Evolutionary conservation across 2,113 vertebrate genomes (phyloP), one percentile per base, ranked within the genome.

Genomic region (Elanoides forficatus): DNA sequence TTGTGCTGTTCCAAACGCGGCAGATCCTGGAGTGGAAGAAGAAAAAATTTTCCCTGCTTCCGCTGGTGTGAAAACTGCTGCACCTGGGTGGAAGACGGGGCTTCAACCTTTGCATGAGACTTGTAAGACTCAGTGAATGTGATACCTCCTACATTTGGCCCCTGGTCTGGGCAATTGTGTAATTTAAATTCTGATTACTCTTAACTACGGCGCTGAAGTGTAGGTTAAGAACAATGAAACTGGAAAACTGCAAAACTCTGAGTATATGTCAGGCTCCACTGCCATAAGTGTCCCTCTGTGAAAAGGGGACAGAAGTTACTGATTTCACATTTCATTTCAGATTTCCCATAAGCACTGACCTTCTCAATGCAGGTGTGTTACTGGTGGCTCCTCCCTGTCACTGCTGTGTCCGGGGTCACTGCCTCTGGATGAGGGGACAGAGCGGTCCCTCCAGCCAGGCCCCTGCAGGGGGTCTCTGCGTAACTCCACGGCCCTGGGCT

Each of bases 301-400:
- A 53, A 65, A 80, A 68, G 15, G 14, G 36, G 82, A 19, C 50
- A 62, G 76, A 11, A 21, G 22, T 19, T 19, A 32, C 26, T 47
- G 56, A 20, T 52, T 65, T 40, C 66, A 25, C n/a, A 7, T 43
- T 73, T 38, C 0, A n/a, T 38, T 63, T 81, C 38, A 42, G 73
- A 38, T 40, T 47, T 47, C 30, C 53, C 42, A 5, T 29, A 18
- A 67, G 84, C 68, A 96, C 87, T 93, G 78, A 97, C 96, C 92
- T 93, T 81, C 63, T 78, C 68, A 34, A 2, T 11, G 27, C 17
- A 16, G 63, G 14, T 11, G 22, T 70, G 59, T 81, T 62, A 95
- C 23, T 81, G 80, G 50, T 36, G 73, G 34, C 9, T 86, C 52
- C 75, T 88, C 53, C 89, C 67, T 3, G 78, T n/a, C 47, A n/a